Evolutionary conservation across 2,113 vertebrate genomes (phyloP), one percentile per base, ranked within the genome.

Genomic region (Brachyhypopomus gauderio): DNA sequence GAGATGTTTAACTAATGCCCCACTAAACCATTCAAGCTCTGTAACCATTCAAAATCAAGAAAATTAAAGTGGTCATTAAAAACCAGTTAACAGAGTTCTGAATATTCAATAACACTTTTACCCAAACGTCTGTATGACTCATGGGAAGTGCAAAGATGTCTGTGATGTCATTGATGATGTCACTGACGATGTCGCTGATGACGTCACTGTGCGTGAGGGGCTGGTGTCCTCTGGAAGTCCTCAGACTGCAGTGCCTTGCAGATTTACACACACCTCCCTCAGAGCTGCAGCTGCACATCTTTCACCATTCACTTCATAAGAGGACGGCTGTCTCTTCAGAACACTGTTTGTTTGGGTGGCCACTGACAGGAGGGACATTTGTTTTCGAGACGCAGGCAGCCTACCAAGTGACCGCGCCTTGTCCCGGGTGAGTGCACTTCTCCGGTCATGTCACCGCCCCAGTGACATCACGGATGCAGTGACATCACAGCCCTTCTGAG

Each of bases 1-100:
- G 27, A 38, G 66, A 75, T n/a, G n/a, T 17, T 60, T 22, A 6
- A 41, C 36, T 78, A 71, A 78, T 78, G 64, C 23, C 30, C 22
- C 7, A 6, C 36, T 69, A 1, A 45, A 59, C 22, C 17, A 45
- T 60, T 60, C 9, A 36, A 70, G 30, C 30, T 38, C 9, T 25
- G 25, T 20, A 59, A 59, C 66, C 34, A 27, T 11, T 71, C 55
- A 14, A 59, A 79, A 79, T 23, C 38, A 59, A 17, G n/a, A 77
- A 56, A 67, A 77, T 56, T 19, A 36, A 70, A 41, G 8, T 19
- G 56, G 22, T 56, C 38, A 19, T 59, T 41, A 71, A 60, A 27
- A 17, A 60, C n/a, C 41, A 66, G 48, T 45, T 71, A 60, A 34
- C 19, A 38, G 48, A 58, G 69, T 70, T 41, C 2, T 19, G 23